A percentile compares a stretch with the other conserved stretches of the same genome.
Evolutionary conservation across 1,140 invertebrate genomes (phyloP).

Genomic region (Zaprionus capensis): DNA sequence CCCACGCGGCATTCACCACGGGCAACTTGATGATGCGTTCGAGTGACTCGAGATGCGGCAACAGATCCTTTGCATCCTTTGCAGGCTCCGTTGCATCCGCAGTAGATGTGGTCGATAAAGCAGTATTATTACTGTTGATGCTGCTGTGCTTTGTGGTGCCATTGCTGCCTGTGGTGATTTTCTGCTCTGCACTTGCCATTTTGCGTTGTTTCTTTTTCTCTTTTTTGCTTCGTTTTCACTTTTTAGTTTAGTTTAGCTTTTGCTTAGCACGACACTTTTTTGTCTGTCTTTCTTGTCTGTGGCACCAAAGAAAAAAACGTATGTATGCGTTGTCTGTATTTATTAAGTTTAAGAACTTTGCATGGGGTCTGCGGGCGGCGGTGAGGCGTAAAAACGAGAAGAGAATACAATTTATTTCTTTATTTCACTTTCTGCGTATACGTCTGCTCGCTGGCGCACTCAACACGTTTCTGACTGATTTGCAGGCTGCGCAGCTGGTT

Average conservation of each 20-base stretch:
- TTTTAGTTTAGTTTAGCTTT: constrained; percentile 57
- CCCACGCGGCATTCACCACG: constrained; percentile 85
- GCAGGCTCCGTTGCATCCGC: constrained; percentile 46
- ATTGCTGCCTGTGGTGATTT: constrained; percentile 65
- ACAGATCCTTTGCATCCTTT: constrained; percentile 78
- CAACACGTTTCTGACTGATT: constrained; percentile 61
- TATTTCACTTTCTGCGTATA: constrained; percentile 27
- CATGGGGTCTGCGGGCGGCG: constrained; percentile 9
- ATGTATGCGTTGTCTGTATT: constrained; percentile 17
- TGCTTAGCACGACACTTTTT: constrained; percentile 68
- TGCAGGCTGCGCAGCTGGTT: constrained; percentile 68
- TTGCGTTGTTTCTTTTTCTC: constrained; percentile 43
- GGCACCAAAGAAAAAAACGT: constrained; percentile 69
- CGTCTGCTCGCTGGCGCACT: constrained; percentile 56
- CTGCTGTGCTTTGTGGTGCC: constrained; percentile 46
- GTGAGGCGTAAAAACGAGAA: neutral
- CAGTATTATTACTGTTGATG: constrained; percentile 9
- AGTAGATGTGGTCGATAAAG: neutral
- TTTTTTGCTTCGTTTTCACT: constrained; percentile 28
- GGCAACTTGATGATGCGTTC: constrained; percentile 86
- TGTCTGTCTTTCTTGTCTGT: constrained; percentile 29
- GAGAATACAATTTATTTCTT: constrained; percentile 14
- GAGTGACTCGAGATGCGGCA: constrained; percentile 86
- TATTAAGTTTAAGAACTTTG: constrained; percentile 42
- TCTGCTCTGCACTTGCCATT: constrained; percentile 75